These are phyloP conservation scores for Anas flavirostris DNA, from an alignment of 2,797 vertebrate species.

Conservation along the genomic window DNA sequence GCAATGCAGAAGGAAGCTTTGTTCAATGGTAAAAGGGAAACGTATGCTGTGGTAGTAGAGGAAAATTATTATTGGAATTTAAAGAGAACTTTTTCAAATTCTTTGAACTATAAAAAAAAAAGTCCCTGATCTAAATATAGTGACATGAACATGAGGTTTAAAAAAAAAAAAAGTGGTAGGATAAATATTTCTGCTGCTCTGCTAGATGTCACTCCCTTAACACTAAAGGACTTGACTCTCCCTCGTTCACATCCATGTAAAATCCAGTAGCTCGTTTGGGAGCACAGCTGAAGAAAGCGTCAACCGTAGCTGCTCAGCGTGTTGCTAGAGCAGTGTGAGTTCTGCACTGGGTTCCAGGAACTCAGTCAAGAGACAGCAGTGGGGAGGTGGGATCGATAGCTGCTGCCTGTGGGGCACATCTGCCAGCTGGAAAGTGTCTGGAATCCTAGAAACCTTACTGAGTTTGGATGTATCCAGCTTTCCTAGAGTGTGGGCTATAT, in stretches of 20 bases:
- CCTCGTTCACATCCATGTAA: neutral
- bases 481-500: neutral
- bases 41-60: neutral
- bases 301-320: neutral
- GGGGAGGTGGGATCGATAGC: neutral
- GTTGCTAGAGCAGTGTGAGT: neutral
- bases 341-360: neutral
- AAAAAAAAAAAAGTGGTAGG: neutral
- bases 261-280: neutral
- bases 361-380: fast-evolving
- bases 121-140: neutral
- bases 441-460: neutral
- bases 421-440: neutral
- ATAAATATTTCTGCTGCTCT: neutral
- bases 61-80: neutral
- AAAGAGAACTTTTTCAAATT: neutral
- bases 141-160: neutral
- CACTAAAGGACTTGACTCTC: neutral
- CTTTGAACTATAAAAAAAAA: neutral
- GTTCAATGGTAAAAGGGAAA: neutral
- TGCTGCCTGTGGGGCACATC: fast-evolving
- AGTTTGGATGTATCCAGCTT: neutral
- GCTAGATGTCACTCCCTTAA: neutral
- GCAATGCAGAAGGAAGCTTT: neutral
- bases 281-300: neutral